Evolutionary conservation across 1,140 invertebrate genomes (phyloP).

Genomic region (Drosophila watanabei): DNA sequence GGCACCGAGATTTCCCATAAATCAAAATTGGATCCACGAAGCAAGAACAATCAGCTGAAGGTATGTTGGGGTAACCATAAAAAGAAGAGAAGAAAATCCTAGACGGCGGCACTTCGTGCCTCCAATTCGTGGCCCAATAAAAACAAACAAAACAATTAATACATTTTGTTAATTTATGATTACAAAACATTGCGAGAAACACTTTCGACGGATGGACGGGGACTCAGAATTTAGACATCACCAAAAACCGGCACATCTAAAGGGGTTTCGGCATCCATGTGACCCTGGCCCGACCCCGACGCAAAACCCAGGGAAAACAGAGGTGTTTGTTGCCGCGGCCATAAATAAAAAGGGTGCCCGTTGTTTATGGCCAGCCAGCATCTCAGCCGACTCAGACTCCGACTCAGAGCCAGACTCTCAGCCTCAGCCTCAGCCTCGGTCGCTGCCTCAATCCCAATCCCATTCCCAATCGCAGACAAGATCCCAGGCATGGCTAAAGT

Average conservation of each 20-base stretch:
- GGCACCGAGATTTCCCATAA: slow-evolving; percentile 21
- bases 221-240: slow-evolving; percentile 77
- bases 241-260: slow-evolving; percentile 55
- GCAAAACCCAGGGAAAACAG: slow-evolving; percentile 60
- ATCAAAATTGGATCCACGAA: slow-evolving; percentile 33
- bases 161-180: slow-evolving; percentile 85
- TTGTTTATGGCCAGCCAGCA: slow-evolving; percentile 72
- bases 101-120: slow-evolving; percentile 65
- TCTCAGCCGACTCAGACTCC: slow-evolving; percentile 27
- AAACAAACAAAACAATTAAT: slow-evolving; percentile 85
- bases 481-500: slow-evolving; percentile 78
- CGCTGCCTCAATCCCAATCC: slow-evolving; percentile 12
- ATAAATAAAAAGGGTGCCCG: slow-evolving; percentile 84
- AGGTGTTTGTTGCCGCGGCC: slow-evolving; percentile 80
- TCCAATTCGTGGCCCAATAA: slow-evolving; percentile 77
- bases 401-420: slow-evolving; percentile 23
- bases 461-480: slow-evolving; percentile 42
- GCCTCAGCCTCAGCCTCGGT: slow-evolving; percentile 6
- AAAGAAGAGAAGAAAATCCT: slow-evolving; percentile 25
- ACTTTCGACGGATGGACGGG: slow-evolving; percentile 41
- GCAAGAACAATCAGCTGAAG: slow-evolving; percentile 39
- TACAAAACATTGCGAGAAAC: slow-evolving; percentile 82
- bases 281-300: slow-evolving; percentile 51
- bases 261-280: slow-evolving; percentile 25
- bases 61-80: slow-evolving; percentile 23